Percentiles rank a stretch among this genome's conserved stretches.
Evolutionary conservation across 2,888 invertebrate genomes (phyloP).

Genomic region (Tenthredo scrophulariae): DNA sequence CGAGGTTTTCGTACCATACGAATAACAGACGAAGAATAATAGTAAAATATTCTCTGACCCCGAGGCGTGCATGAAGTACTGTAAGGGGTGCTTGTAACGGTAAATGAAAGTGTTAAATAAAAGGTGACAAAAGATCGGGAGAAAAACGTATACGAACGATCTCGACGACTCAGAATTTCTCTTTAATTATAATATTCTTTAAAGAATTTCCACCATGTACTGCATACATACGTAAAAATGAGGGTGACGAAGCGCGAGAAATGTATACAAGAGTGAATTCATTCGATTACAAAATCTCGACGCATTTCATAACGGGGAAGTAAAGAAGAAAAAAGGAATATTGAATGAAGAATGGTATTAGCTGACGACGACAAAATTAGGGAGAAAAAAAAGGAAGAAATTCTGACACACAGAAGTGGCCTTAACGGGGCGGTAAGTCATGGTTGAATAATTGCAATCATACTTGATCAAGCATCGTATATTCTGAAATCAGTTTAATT

Average conservation of each 20-base stretch:
- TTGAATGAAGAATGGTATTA: background rate
- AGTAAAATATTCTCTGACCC: background rate
- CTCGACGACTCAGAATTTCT: background rate
- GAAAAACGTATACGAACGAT: background rate
- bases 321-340: background rate
- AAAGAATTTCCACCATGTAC: background rate
- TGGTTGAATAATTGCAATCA: constrained; percentile 29
- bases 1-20: background rate
- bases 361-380: background rate
- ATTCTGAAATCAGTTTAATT: constrained; percentile 27
- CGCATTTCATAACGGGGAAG: background rate
- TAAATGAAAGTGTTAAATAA: background rate
- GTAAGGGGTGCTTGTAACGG: background rate
- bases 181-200: background rate
- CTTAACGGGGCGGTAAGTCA: background rate
- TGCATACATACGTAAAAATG: background rate
- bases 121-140: background rate
- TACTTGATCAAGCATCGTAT: constrained; percentile 25
- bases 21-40: background rate
- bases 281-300: background rate
- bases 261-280: background rate
- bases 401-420: background rate
- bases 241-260: background rate
- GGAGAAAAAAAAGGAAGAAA: background rate
- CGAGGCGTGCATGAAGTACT: background rate